Evolutionary conservation across 2,113 vertebrate genomes (phyloP).

Genomic region (Thinocorus orbignyianus): DNA sequence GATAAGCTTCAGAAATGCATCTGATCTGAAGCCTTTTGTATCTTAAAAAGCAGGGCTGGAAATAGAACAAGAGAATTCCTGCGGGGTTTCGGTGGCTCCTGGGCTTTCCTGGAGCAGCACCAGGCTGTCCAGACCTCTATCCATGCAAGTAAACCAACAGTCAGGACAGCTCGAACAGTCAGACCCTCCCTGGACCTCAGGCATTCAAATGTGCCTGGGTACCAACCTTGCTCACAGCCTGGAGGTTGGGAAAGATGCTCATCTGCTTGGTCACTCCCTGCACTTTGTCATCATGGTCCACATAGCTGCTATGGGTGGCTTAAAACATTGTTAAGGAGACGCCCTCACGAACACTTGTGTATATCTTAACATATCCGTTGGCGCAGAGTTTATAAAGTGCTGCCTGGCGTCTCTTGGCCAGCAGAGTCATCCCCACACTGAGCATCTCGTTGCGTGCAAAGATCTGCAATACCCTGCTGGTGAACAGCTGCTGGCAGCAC

Average conservation of each 20-base stretch:
- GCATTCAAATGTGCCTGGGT: neutral
- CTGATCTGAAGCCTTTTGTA: conserved; percentile 24
- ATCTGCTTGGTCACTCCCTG: neutral
- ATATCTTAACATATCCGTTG: neutral
- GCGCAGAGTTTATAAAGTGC: neutral
- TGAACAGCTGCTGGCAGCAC: neutral
- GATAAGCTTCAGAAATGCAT: conserved; percentile 43
- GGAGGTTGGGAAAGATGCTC: neutral
- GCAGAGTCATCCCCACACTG: neutral
- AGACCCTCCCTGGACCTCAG: neutral
- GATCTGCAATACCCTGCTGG: neutral
- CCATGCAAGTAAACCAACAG: neutral
- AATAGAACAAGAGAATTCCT: conserved; percentile 32
- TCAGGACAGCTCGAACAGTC: neutral
- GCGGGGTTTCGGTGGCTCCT: neutral
- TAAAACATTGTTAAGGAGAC: neutral
- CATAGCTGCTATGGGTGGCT: neutral
- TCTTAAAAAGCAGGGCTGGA: conserved; percentile 24
- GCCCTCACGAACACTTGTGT: neutral
- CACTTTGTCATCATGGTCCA: neutral
- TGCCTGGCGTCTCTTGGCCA: neutral
- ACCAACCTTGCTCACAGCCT: neutral
- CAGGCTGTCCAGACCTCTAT: neutral
- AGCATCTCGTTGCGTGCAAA: neutral
- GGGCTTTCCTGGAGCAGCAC: neutral